Evolutionary conservation across 2,888 invertebrate species (phyloP), one percentile per base, ranked within the genome.

Genomic region (Phanerotoma sp.): DNA sequence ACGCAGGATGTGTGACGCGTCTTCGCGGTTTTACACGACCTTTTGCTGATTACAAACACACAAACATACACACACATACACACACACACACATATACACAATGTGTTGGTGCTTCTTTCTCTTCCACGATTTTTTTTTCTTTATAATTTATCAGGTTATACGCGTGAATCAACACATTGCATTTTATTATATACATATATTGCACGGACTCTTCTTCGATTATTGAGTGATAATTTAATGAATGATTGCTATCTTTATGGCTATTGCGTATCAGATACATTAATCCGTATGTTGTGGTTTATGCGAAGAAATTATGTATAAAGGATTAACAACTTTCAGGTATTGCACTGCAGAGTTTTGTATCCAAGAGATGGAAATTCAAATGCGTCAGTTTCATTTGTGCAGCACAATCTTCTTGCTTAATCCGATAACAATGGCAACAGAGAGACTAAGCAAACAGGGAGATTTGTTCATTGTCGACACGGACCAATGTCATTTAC

Each of bases 371-470:
- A 59, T 32, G 44, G 53, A 56, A 48, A 56, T 54, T 44, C 37
- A 38, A 44, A 50, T 30, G 32, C 37, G 47, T 53, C 30, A 46
- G 45, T 21, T 45, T 13, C 40, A 32, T 28, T 28, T 47, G 40
- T 51, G 40, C 40, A 18, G 48, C 35, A 58, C 58, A 62, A 63
- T 66, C 60, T 61, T 62, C 62, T 64, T 60, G 62, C 65, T 63
- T 68, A 69, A 69, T 69, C 69, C 68, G 46, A 47, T 50, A 63
- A 69, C 68, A 69, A 68, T 68, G 62, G 62, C 30, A 28, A 20
- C 38, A 11, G 40, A 44, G 38, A 41, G 54, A 21, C 42, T 22
- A 10, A 35, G 52, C 28, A 49, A 53, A 56, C 53, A 28, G 51
- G 54, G 28, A 56, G 54, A 56, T 56, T 59, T 54, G 54, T 56